Evolutionary conservation across 1,140 invertebrate genomes (phyloP).

Genomic region (Palaemon carinicauda): DNA sequence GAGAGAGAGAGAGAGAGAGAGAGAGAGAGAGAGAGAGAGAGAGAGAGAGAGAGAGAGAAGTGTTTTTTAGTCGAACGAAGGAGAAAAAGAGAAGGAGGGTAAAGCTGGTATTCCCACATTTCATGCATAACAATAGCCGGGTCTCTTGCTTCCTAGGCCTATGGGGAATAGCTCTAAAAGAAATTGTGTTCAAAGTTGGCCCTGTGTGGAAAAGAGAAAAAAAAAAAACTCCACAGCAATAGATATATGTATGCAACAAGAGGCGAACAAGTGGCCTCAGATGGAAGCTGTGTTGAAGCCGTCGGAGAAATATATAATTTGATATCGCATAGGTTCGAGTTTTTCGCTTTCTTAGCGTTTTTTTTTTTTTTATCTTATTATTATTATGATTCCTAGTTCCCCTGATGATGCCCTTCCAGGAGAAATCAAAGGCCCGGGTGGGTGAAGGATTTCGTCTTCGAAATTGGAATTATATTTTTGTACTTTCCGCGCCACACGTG

Average conservation of each 20-base stretch:
- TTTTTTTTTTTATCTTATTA: neutral
- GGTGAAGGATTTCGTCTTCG: too few species aligned
- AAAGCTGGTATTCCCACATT: neutral
- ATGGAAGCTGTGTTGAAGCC: neutral
- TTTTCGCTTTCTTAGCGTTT: neutral
- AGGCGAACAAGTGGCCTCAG: neutral
- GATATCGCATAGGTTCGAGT: neutral
- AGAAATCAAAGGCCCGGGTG: too few species aligned
- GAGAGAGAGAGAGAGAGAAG: neutral
- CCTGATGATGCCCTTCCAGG: too few species aligned
- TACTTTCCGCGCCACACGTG: too few species aligned
- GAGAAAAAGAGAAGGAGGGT: neutral
- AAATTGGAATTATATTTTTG: too few species aligned
- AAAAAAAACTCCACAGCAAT: neutral
- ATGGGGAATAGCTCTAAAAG: slow-evolving; percentile 25
- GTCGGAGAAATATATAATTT: neutral
- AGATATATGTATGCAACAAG: too few species aligned
- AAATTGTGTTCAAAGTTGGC: slow-evolving; percentile 32
- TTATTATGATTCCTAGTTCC: neutral
- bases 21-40: neutral
- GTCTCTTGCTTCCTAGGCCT: slow-evolving; percentile 16
- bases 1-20: neutral
- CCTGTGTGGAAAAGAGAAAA: neutral
- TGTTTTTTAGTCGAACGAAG: too few species aligned
- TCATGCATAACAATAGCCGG: slow-evolving; percentile 43